A percentile compares a stretch with the other conserved stretches of the same genome.
Conservation (phyloP, 2,888 invertebrate species). For the Alloplasta piceator region DNA sequence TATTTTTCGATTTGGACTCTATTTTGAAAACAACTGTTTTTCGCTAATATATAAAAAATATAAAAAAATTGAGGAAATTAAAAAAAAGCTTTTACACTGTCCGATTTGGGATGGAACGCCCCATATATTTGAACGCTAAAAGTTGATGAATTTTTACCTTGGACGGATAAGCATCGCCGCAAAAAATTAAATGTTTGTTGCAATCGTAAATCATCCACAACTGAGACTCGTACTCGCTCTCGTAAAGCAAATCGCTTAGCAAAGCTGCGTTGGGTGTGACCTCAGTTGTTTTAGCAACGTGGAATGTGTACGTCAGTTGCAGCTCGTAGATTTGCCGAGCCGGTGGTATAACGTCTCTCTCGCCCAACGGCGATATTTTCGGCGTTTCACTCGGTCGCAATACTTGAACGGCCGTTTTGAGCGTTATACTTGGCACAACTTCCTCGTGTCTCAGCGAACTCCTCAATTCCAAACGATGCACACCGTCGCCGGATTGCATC, state of each 20-base stretch:
- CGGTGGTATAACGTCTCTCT: slow-evolving; percentile 94
- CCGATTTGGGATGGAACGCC: too few relatives aligned
- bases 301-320: slow-evolving; percentile 93
- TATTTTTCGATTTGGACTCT: too few relatives aligned
- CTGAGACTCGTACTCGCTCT: slow-evolving; percentile 97
- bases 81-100: slow-evolving; percentile 68
- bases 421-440: slow-evolving; percentile 88
- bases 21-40: too few relatives aligned
- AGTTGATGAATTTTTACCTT: slow-evolving; percentile 84
- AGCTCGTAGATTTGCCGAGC: slow-evolving; percentile 96
- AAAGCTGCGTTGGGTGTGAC: slow-evolving; percentile 91
- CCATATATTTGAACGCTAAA: too few relatives aligned
- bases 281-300: slow-evolving; percentile 92
- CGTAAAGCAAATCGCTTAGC: slow-evolving; percentile 95
- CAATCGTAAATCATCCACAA: slow-evolving; percentile 98
- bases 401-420: slow-evolving; percentile 91
- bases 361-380: slow-evolving; percentile 91
- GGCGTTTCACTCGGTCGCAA: slow-evolving; percentile 90
- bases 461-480: slow-evolving; percentile 89
- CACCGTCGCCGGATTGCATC: slow-evolving; percentile 91
- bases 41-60: too few relatives aligned
- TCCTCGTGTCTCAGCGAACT: slow-evolving; percentile 91
- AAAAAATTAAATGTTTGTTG: slow-evolving; percentile 93
- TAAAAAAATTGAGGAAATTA: slow-evolving; percentile 13
- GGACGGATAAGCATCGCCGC: slow-evolving; percentile 95